Evolutionary conservation across 2,797 vertebrate genomes (phyloP).

Genomic region (Simalia tracyae): DNA sequence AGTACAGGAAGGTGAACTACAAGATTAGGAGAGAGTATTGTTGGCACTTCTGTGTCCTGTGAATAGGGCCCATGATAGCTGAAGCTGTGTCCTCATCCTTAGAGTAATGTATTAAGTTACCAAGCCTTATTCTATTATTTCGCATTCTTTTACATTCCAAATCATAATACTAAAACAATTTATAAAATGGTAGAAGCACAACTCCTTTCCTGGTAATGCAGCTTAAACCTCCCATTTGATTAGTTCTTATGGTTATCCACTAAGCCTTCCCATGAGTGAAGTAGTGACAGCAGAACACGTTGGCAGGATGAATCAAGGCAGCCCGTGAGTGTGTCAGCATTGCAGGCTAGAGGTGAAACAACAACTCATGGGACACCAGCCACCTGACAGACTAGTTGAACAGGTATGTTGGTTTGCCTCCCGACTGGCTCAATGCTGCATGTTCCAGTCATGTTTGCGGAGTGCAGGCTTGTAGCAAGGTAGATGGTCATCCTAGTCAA

Average conservation of each 20-base stretch:
- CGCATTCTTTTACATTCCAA: not conserved
- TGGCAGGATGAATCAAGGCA: not conserved
- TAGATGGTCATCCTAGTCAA: not conserved
- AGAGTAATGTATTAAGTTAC: not conserved
- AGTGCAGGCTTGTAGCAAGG: not conserved
- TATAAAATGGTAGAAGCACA: too few species aligned
- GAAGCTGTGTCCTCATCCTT: not conserved
- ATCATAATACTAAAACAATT: not conserved
- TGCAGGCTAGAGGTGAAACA: not conserved
- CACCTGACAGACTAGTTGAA: not conserved
- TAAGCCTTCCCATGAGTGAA: not conserved
- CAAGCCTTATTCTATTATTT: not conserved
- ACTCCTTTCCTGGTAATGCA: not conserved
- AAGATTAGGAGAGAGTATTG: too few species aligned
- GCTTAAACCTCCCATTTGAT: not conserved
- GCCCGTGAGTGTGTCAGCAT: not conserved
- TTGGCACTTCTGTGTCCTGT: too few species aligned
- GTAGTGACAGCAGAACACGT: not conserved
- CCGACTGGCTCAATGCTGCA: constrained; percentile 29
- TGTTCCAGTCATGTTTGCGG: not conserved
- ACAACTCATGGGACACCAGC: not conserved
- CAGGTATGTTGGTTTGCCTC: constrained; percentile 11
- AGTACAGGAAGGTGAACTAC: too few species aligned
- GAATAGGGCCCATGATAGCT: too few species aligned
- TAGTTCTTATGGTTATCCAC: not conserved